phyloP scores from a whole-genome alignment of 2,113 vertebrate genomes.

The Heteronetta atricapilla region DNA sequence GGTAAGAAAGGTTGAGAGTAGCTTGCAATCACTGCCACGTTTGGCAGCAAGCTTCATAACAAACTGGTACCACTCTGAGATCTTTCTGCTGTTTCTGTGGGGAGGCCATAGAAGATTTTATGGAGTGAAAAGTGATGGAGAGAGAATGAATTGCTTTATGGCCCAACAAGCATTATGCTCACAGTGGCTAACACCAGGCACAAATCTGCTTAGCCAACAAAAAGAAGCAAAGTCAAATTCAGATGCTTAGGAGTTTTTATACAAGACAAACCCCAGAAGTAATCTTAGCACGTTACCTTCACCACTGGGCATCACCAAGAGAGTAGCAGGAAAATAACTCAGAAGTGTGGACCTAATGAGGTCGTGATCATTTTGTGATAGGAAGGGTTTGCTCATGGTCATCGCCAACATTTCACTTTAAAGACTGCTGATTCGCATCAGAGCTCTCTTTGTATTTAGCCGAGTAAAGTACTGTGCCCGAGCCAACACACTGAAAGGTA shows the following conservation, averaged over 20 bases:
- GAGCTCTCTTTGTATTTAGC: not conserved
- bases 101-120: not conserved
- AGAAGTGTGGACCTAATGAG: not conserved
- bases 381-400: not conserved
- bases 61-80: not conserved
- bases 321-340: not conserved
- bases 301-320: not conserved
- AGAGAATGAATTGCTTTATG: not conserved
- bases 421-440: not conserved
- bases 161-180: not conserved
- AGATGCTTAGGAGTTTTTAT: not conserved
- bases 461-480: not conserved
- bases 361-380: not conserved
- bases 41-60: slow-evolving; percentile 30
- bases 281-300: not conserved
- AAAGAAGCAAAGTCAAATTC: not conserved
- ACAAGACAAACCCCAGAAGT: not conserved
- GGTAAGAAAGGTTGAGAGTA: slow-evolving; percentile 9
- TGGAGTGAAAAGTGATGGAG: slow-evolving; percentile 17
- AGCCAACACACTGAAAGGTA: slow-evolving; percentile 15
- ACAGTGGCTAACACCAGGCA: not conserved
- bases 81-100: not conserved
- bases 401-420: not conserved
- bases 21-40: slow-evolving; percentile 4
- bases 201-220: not conserved